Conservation (phyloP, 2,113 vertebrate species). For the Zosterops pallidus region DNA sequence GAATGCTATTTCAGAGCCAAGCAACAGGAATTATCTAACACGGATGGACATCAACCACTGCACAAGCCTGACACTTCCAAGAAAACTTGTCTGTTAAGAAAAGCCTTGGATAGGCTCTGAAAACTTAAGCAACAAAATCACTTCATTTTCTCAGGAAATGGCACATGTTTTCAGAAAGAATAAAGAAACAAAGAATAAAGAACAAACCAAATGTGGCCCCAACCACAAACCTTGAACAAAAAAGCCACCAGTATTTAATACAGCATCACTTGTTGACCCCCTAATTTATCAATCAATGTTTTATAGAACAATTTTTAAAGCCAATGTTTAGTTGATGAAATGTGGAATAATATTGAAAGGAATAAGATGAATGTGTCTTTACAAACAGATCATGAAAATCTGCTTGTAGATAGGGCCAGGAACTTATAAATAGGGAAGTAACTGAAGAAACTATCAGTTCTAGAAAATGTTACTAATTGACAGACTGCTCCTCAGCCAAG, state of each 20-base stretch:
- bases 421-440: not conserved
- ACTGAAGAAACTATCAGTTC: not conserved
- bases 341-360: not conserved
- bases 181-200: too few species aligned
- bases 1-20: not conserved
- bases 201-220: rapidly evolving
- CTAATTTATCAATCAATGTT: not conserved
- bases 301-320: not conserved
- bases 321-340: not conserved
- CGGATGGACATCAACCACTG: not conserved
- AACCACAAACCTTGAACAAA: not conserved
- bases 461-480: not conserved
- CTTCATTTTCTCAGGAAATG: not conserved
- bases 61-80: not conserved
- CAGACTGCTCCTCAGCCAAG: not conserved
- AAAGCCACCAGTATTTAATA: not conserved
- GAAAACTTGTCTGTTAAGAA: not conserved
- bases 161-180: not conserved
- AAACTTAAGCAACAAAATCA: not conserved
- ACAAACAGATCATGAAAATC: not conserved
- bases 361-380: not conserved
- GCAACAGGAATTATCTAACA: not conserved
- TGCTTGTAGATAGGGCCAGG: not conserved
- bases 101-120: not conserved
- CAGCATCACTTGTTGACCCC: not conserved